Evolutionary conservation across 2,888 invertebrate species (phyloP), one percentile per base, ranked within the genome.

Genomic region (Bugulina stolonifera): DNA sequence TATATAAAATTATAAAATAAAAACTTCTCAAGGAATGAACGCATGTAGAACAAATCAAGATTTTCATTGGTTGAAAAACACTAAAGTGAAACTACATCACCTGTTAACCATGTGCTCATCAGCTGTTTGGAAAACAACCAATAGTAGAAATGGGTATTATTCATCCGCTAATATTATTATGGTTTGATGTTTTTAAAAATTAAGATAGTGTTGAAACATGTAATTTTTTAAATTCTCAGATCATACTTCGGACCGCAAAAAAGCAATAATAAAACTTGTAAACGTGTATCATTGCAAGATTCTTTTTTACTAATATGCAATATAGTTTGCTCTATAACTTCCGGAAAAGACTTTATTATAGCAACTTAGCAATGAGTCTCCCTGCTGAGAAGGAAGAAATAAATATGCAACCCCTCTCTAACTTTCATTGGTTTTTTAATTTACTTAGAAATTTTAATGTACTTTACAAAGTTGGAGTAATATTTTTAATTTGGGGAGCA

Each of bases 401-500:
- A n/a, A n/a, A n/a, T n/a, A 43, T 43, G 43, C 43, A 18, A 10
- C 18, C 43, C 18, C 18, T 43, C 18, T 43, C 43, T 43, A 5
- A 43, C 43, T 43, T 10, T 43, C 10, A 5, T 43, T 43, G 43
- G 43, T 18, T 10, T 5, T 25, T 58, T n/a, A n/a, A n/a, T n/a
- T n/a, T n/a, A 5, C 29, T 70, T 22, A 2, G 29, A 14, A 22
- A 70, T n/a, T 70, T 70, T 29, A 54, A 25, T 29, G 70, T 70
- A 3, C 35, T 54, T 2, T 70, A 70, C 52, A 70, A 70, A 54
- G 52, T 70, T 14, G 70, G 70, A n/a, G 29, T 70, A 25, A 70
- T 70, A 43, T 10, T 70, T 2, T 54, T 70, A 3, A 5, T 70
- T 2, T 70, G 70, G 70, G n/a, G 14, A 70, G 70, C 70, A 25